Conservation (phyloP, 2,113 vertebrate species). For the Drymodes brunneopygia region DNA sequence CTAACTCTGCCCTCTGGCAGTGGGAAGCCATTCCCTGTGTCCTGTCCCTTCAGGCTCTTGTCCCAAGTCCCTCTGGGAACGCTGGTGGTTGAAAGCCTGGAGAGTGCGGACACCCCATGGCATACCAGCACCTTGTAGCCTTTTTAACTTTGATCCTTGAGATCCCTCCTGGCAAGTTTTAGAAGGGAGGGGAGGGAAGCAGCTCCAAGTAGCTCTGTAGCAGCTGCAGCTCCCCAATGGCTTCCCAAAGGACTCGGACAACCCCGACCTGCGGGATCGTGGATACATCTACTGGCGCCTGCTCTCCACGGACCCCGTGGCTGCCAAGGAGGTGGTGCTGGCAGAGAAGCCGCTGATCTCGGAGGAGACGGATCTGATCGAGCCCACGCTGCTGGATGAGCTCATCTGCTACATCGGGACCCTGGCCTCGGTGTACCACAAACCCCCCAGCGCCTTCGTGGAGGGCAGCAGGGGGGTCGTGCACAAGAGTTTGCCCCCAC, state of each 20-base stretch:
- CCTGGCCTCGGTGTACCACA: constrained; percentile 95
- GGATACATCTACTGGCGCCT: constrained; percentile 99
- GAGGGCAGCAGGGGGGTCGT: constrained; percentile 92
- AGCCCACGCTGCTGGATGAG: constrained; percentile 94
- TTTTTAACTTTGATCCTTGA: not conserved
- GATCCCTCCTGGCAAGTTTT: not conserved
- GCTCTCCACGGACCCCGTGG: constrained; percentile 96
- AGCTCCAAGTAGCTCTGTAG: not conserved
- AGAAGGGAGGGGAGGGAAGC: not conserved
- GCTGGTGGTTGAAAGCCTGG: not conserved
- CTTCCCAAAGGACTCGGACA: constrained; percentile 87
- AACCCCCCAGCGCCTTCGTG: constrained; percentile 95
- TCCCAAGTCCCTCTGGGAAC: not conserved
- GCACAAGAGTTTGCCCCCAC: constrained; percentile 88
- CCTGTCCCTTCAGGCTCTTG: not conserved
- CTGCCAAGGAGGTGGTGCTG: constrained; percentile 96
- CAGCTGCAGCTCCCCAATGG: rapidly evolving
- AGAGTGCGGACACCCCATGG: rapidly evolving
- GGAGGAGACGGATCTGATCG: constrained; percentile 96
- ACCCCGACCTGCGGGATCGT: constrained; percentile 92
- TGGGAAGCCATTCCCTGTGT: not conserved
- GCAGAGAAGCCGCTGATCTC: constrained; percentile 97
- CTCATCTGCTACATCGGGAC: constrained; percentile 98
- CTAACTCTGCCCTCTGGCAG: not conserved
- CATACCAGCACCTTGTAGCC: not conserved